Percentiles rank a stretch among this genome's conserved stretches.
Evolutionary conservation across 2,113 vertebrate genomes (phyloP).

Genomic region (Gymnogyps californianus): DNA sequence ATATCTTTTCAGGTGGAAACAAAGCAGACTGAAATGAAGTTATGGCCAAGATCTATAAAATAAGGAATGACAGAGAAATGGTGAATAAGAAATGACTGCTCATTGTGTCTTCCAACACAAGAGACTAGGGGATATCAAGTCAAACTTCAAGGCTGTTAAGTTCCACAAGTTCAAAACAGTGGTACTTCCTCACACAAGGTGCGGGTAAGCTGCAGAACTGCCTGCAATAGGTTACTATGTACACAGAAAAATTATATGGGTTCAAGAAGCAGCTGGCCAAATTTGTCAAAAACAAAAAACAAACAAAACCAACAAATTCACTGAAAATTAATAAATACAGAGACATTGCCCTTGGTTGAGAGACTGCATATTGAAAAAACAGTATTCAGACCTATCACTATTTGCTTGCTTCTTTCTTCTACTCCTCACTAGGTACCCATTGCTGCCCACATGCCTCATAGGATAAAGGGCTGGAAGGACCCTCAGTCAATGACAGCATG

Average conservation of each 20-base stretch:
- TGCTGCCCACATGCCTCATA: neutral
- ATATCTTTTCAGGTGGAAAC: neutral
- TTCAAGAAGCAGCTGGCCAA: neutral
- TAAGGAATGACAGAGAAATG: neutral
- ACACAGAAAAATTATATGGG: neutral
- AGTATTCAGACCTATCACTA: neutral
- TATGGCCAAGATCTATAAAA: neutral
- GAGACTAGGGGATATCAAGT: neutral
- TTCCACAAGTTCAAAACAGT: neutral
- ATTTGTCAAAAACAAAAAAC: neutral
- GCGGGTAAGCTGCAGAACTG: neutral
- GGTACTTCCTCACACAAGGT: neutral
- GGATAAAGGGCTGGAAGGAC: neutral
- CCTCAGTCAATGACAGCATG: neutral
- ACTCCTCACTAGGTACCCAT: neutral
- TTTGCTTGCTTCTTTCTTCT: neutral
- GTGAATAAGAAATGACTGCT: neutral
- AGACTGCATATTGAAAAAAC: neutral
- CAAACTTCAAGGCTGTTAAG: neutral
- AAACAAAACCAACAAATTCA: neutral
- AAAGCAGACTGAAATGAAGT: neutral
- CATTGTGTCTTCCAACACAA: neutral
- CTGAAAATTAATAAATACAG: neutral
- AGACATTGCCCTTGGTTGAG: neutral
- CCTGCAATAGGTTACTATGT: neutral